These are phyloP conservation scores for Artemia franciscana DNA, from an alignment of 1,140 invertebrate genomes.

Conservation along the genomic window DNA sequence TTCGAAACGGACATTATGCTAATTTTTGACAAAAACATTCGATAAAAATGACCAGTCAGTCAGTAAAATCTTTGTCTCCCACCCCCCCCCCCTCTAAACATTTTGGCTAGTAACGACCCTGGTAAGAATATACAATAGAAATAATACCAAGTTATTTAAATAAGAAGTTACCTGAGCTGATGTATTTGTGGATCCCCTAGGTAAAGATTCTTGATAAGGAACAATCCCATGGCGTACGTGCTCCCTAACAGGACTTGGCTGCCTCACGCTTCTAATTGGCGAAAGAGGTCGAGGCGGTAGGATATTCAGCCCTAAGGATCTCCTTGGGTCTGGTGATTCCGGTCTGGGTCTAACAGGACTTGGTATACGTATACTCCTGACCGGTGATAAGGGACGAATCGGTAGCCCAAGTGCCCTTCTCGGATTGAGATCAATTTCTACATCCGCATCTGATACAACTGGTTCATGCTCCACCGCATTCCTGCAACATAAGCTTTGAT, in stretches of 20 bases:
- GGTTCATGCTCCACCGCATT: not conserved
- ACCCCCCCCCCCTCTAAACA: too few species aligned
- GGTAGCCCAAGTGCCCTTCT: too few species aligned
- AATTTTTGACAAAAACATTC: too few species aligned
- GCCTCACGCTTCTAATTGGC: not conserved
- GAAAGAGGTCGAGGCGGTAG: not conserved
- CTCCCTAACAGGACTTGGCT: not conserved
- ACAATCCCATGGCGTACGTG: too few species aligned
- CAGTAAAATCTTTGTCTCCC: too few species aligned
- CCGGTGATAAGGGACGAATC: not conserved
- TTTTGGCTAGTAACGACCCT: too few species aligned
- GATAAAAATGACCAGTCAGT: too few species aligned
- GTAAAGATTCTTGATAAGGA: too few species aligned
- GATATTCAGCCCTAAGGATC: not conserved
- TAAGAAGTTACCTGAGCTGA: not conserved
- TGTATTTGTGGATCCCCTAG: not conserved
- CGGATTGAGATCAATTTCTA: not conserved
- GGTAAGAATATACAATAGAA: too few species aligned
- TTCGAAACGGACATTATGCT: too few species aligned
- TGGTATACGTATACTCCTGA: not conserved
- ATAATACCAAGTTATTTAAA: too few species aligned
- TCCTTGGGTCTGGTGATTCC: not conserved
- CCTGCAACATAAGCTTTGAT: too few species aligned
- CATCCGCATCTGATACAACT: not conserved
- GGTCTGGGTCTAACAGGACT: not conserved